Base-by-base conservation (phyloP, 2,113 vertebrate species). In the Pomatostomus ruficeps region DNA sequence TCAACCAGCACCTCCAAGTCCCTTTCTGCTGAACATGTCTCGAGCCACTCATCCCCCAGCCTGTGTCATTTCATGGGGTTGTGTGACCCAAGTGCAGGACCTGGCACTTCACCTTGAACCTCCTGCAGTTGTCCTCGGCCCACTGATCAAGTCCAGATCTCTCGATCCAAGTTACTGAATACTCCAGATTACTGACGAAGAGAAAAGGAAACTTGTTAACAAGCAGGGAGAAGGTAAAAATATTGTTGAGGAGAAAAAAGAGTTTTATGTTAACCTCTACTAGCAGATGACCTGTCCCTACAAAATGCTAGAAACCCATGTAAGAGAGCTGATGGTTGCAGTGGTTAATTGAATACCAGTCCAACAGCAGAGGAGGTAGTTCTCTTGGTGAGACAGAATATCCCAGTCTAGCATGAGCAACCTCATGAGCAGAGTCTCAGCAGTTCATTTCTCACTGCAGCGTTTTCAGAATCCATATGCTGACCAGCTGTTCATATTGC, bases 61-160 rank as follows among this genome's bases (percentile, higher is more conserved):
- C 38, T 33, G 52, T 67, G 38, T 43, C 38, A 33, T 8, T 76
- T 26, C 62, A 14, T 7, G 26, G 22, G 33, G 7, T 59, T 67
- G 33, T 36, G 21, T 35, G 31, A 36, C 29, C 29, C 31, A 66
- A 20, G 43, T 25, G 17, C 51, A 42, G 43, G 11, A 57, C 17
- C 14, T 0, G 1, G 71, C 25, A 26, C 14, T 12, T 13, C 3
- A 4, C 17, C 25, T 24, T 52, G 45, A 33, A 45, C 10, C 26
- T 77, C 28, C 26, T 45, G 45, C n/a, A 77, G 28, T 11, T 68
- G 28, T 38, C 38, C 46, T n/a, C 54, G 45, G 38, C 14, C 45
- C 31, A 28, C 1, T 59, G 33, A 33, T 9, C 26, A 36, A 33
- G 18, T 23, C 28, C 45, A 23, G 14, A 28, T 59, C 25, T 43